Conservation (phyloP, 1,140 invertebrate species). For the Eumaeus atala region DNA sequence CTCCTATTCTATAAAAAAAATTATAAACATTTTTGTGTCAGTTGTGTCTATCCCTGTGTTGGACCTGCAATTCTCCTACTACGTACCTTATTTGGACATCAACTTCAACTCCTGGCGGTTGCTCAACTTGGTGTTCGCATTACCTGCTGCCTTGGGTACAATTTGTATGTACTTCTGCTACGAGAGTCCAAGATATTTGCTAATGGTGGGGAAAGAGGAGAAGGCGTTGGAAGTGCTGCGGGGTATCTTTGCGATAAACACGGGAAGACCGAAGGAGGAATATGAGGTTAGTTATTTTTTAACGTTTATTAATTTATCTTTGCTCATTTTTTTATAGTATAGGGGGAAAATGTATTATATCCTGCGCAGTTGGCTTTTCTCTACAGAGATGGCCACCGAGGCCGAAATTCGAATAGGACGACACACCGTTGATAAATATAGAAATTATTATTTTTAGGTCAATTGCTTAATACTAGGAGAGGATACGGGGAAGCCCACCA, state of each 20-base stretch:
- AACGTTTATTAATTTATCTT: too few species aligned
- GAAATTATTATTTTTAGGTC: slow-evolving; percentile 36
- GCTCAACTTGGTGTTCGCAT: slow-evolving; percentile 76
- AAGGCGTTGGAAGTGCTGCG: slow-evolving; percentile 74
- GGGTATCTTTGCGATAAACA: slow-evolving; percentile 73
- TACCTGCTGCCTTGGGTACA: slow-evolving; percentile 76
- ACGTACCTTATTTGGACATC: slow-evolving; percentile 52
- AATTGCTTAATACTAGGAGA: slow-evolving; percentile 43
- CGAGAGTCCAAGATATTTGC: slow-evolving; percentile 82
- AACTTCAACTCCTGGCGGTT: slow-evolving; percentile 80
- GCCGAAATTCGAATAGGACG: too few species aligned
- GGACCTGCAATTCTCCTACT: slow-evolving; percentile 57
- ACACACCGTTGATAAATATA: too few species aligned
- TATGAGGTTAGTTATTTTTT: slow-evolving; percentile 35
- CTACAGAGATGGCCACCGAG: too few species aligned
- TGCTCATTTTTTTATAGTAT: too few species aligned
- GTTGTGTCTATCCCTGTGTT: slow-evolving; percentile 50
- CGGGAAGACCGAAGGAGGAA: slow-evolving; percentile 49
- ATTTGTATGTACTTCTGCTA: slow-evolving; percentile 75
- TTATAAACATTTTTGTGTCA: slow-evolving; percentile 33
- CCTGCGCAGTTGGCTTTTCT: too few species aligned
- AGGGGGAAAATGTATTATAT: too few species aligned
- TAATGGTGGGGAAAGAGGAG: slow-evolving; percentile 71
- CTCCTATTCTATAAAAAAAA: too few species aligned
- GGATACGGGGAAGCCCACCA: slow-evolving; percentile 17